Conservation (phyloP, 2,797 vertebrate species). For the Xyrichtys novacula region DNA sequence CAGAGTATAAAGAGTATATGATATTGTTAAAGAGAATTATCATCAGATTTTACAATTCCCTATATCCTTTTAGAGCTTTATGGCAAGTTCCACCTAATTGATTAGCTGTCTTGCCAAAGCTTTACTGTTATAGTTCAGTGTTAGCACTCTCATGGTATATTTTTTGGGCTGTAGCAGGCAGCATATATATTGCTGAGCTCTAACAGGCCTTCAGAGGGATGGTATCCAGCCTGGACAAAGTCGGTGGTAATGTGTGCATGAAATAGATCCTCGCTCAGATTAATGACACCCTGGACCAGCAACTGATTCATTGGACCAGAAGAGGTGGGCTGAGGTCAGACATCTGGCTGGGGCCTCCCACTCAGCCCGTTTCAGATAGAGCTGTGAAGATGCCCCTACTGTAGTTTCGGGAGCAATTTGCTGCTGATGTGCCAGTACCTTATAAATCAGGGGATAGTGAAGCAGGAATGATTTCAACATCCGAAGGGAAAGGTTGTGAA, state of each 20-base stretch:
- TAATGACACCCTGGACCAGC: slow-evolving; percentile 40
- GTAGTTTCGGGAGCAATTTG: slow-evolving; percentile 48
- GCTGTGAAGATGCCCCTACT: slow-evolving; percentile 28
- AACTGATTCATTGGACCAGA: slow-evolving; percentile 41
- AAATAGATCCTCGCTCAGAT: slow-evolving; percentile 22
- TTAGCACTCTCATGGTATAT: background rate
- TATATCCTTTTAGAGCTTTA: background rate
- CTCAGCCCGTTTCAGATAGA: slow-evolving; percentile 37
- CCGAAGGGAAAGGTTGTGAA: slow-evolving; percentile 38
- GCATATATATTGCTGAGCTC: background rate
- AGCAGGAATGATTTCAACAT: slow-evolving; percentile 52
- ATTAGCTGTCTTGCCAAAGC: background rate
- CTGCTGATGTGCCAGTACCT: slow-evolving; percentile 40
- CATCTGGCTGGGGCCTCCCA: slow-evolving; percentile 55
- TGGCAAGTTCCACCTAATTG: background rate
- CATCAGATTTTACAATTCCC: background rate
- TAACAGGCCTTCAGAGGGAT: slow-evolving; percentile 1
- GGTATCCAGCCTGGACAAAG: background rate
- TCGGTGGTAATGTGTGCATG: background rate
- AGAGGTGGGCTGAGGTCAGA: slow-evolving; percentile 41
- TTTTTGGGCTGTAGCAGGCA: background rate
- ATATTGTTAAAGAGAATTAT: background rate
- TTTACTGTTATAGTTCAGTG: background rate
- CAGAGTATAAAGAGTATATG: too few relatives aligned
- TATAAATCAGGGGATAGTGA: slow-evolving; percentile 65